These are phyloP conservation scores for Premnoplex brunnescens DNA, from an alignment of 2,797 vertebrate genomes.

Conservation along the genomic window DNA sequence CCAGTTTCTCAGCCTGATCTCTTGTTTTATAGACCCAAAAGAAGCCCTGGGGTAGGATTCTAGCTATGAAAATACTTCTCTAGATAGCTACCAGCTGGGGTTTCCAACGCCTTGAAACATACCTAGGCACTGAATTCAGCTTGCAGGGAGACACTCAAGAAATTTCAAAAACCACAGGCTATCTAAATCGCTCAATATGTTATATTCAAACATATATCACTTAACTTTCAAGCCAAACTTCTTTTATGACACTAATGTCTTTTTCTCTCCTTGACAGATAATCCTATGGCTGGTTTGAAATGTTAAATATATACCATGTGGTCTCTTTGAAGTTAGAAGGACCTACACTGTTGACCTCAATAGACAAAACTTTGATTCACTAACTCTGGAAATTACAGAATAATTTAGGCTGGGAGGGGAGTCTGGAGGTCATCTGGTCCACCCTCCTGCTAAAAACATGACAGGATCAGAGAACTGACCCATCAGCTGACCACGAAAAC, in stretches of 20 bases:
- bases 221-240: not conserved
- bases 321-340: slow-evolving; percentile 19
- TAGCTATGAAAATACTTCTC: not conserved
- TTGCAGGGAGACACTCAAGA: not conserved
- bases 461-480: not conserved
- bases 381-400: not conserved
- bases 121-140: not conserved
- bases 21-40: not conserved
- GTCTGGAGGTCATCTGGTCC: not conserved
- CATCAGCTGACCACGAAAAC: not conserved
- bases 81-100: not conserved
- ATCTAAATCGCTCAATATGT: not conserved
- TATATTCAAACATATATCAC: not conserved
- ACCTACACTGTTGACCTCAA: not conserved
- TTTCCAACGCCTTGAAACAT: not conserved
- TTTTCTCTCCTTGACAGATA: slow-evolving; percentile 22
- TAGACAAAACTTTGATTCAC: not conserved
- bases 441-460: not conserved
- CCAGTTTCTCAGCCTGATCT: not conserved
- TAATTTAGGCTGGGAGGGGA: not conserved
- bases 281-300: not conserved
- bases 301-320: not conserved
- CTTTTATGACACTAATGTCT: not conserved
- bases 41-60: not conserved
- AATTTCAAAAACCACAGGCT: not conserved